Base-by-base conservation (phyloP, 2,888 invertebrate genomes). In the Eupeodes luniger region DNA sequence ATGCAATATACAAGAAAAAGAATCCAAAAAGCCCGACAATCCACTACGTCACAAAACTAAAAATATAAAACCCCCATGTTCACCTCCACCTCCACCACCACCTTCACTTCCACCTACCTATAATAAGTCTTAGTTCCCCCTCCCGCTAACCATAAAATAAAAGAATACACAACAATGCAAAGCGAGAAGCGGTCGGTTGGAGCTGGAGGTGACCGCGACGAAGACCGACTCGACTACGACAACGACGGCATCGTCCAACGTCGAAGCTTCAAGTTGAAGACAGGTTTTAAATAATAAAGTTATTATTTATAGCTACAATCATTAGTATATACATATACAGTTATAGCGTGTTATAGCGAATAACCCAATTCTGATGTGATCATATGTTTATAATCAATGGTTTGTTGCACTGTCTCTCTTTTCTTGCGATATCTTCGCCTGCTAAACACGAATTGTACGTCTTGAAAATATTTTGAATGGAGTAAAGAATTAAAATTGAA, bases 1-100 rank as follows among this genome's bases (percentile, higher is more conserved):
- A 74, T 74, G 76, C 72, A 80, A 59, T 66, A 59, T 4, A 47
- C 7, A 4, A 64, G 62, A 55, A 57, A 82, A 61, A 55, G 59
- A 49, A 14, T 61, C 19, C 12, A 69, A 27, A 75, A 86, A 86
- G 74, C 83, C 76, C 59, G 55, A 80, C 83, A 79, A 72, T 79
- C 83, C 66, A 87, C 83, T 87, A 87, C 86, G 86, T 87, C 86
- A 87, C 76, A 55, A 66, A 70, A 55, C 34, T 77, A 81, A 85
- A 72, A 81, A 66, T 64, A 72, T 59, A 51, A 27, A 77, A 34
- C 7, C 59, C 36, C 44, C 16, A 11, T 53, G 4, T n/a, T 11
- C 19, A n/a, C 11, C 11, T 40, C n/a, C 11, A 2, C 5, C 9
- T 2, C 27, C 27, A 44, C 6, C 72, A n/a, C 44, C 16, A 6